Conservation (phyloP, 2,113 vertebrate species). For the Xiphophorus maculatus region DNA sequence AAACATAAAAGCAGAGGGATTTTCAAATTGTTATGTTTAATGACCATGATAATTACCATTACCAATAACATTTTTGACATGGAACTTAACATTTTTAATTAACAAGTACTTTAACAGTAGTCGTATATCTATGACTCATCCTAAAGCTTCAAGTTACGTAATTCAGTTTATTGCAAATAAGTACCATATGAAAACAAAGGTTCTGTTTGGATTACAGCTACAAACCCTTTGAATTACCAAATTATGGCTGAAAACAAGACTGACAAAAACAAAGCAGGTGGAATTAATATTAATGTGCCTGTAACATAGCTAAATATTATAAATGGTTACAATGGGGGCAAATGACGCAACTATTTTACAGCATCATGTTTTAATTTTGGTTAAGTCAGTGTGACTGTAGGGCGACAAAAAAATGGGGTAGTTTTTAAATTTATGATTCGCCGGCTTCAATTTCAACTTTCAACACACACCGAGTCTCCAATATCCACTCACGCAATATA, state of each 20-base stretch:
- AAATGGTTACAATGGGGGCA: background rate
- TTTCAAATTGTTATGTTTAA: too few species aligned
- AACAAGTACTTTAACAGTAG: too few species aligned
- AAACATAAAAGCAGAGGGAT: too few species aligned
- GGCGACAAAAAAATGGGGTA: constrained; percentile 19
- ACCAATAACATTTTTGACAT: too few species aligned
- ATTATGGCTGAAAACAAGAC: constrained; percentile 58
- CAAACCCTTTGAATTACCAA: constrained; percentile 58
- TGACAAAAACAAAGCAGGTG: background rate
- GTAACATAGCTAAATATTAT: background rate
- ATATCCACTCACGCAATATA: background rate
- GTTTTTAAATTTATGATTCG: constrained; percentile 61
- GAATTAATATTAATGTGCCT: background rate
- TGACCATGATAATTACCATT: too few species aligned
- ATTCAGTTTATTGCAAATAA: background rate
- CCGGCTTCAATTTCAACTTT: constrained; percentile 60
- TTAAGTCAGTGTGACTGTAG: constrained; percentile 14
- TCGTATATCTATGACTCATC: too few species aligned
- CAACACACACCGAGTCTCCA: constrained; percentile 29
- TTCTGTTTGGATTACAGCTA: constrained; percentile 16
- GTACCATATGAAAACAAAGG: too few species aligned
- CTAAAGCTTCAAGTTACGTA: too few species aligned
- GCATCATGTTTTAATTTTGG: constrained; percentile 20
- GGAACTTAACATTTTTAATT: too few species aligned
- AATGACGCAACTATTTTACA: constrained; percentile 13